Percentiles rank a stretch among this genome's conserved stretches.
Conservation (phyloP, 1,140 invertebrate genomes). For the Cecropterus lyciades region DNA sequence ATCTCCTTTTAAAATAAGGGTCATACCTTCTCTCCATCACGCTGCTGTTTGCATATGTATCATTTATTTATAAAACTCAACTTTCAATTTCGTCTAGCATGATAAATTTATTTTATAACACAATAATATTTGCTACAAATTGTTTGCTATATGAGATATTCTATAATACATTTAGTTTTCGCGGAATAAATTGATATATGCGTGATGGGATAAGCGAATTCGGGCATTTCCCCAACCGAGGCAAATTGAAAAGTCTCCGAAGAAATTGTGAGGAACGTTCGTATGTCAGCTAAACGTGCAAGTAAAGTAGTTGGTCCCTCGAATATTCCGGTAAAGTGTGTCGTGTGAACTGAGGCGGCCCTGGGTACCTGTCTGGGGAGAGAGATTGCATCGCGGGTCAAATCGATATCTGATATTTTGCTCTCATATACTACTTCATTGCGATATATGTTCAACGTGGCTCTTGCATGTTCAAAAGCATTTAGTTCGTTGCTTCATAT, state of each 20-base stretch:
- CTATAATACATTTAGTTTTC: conserved; percentile 1
- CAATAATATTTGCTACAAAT: neutral
- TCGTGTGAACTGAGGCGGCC: conserved; percentile 42
- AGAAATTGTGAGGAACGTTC: conserved; percentile 26
- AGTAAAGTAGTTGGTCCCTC: conserved; percentile 41
- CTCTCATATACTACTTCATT: conserved; percentile 23
- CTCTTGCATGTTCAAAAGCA: too few relatives aligned
- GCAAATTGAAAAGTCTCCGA: conserved; percentile 40
- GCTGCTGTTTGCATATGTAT: neutral
- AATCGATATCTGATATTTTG: conserved; percentile 51
- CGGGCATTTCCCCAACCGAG: conserved; percentile 23
- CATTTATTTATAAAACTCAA: neutral
- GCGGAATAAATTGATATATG: neutral
- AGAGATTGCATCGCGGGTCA: conserved; percentile 43
- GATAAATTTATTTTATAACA: neutral
- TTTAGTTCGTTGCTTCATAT: too few relatives aligned
- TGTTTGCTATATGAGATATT: neutral
- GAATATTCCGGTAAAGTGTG: conserved; percentile 49
- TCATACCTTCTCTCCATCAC: too few relatives aligned
- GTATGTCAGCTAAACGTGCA: conserved; percentile 38
- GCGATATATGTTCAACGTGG: conserved; percentile 16
- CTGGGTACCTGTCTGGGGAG: conserved; percentile 35
- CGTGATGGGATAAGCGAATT: neutral
- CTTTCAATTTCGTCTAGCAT: neutral
- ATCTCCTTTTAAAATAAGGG: neutral